These are phyloP conservation scores for Macrotis lagotis DNA, from an alignment of 2,113 vertebrate genomes.

Conservation along the genomic window DNA sequence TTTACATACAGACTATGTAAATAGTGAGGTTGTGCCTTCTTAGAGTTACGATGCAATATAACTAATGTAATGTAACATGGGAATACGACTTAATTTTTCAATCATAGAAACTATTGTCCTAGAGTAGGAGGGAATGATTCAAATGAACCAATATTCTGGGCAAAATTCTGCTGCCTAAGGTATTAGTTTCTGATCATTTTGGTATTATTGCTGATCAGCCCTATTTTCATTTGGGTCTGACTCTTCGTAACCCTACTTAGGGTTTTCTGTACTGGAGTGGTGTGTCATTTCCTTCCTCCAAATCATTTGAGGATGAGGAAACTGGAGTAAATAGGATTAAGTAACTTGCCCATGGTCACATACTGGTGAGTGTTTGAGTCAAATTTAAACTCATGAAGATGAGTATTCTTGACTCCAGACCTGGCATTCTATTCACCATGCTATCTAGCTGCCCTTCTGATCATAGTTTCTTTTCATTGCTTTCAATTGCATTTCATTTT, in stretches of 20 bases:
- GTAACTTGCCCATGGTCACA: background rate
- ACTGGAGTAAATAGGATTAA: background rate
- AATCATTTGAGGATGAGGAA: background rate
- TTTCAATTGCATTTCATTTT: background rate
- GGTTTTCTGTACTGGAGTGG: background rate
- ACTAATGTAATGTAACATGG: background rate
- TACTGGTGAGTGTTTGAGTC: background rate
- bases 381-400: background rate
- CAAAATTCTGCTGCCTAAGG: background rate
- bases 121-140: background rate
- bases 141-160: background rate
- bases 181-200: background rate
- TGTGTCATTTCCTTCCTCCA: background rate
- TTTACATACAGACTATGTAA: too few species aligned
- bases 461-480: background rate
- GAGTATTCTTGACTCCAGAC: background rate
- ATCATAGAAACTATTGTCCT: background rate
- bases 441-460: background rate
- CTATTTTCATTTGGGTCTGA: background rate
- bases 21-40: background rate
- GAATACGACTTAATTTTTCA: background rate
- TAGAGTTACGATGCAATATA: background rate
- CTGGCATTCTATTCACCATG: background rate
- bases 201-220: background rate
- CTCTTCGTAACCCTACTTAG: background rate